These are phyloP conservation scores for Megathymus violae DNA, from an alignment of 1,140 invertebrate species.

Conservation along the genomic window DNA sequence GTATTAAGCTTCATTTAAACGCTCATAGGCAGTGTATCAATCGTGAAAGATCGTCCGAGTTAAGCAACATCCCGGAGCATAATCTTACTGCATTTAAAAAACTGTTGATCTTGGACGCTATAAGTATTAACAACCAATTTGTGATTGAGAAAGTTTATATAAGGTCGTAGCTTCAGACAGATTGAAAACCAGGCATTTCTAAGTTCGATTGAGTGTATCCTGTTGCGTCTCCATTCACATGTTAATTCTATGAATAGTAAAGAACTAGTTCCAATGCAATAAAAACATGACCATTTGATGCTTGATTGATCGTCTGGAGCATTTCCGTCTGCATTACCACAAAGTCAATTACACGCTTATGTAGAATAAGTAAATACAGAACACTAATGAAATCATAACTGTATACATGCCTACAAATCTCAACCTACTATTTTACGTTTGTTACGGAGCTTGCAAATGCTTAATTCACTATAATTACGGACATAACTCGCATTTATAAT, in stretches of 20 bases:
- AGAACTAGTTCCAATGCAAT: not conserved
- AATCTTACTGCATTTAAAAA: too few relatives aligned
- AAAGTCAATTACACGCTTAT: conserved; percentile 16
- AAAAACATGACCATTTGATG: conserved; percentile 10
- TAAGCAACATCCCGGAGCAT: too few relatives aligned
- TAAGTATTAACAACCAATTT: too few relatives aligned
- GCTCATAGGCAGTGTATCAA: too few relatives aligned
- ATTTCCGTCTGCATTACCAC: conserved; percentile 20
- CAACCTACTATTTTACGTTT: conserved; percentile 26
- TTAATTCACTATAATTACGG: conserved; percentile 31
- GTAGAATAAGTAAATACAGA: conserved; percentile 19
- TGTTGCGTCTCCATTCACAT: not conserved
- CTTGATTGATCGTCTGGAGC: conserved; percentile 11
- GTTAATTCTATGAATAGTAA: not conserved
- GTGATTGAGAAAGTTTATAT: too few relatives aligned
- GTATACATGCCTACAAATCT: conserved; percentile 20
- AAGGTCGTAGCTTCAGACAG: too few relatives aligned
- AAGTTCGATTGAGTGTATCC: too few relatives aligned
- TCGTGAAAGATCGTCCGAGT: too few relatives aligned
- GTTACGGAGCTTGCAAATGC: conserved; percentile 26
- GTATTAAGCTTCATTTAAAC: too few relatives aligned
- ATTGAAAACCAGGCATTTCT: not conserved
- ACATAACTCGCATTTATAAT: conserved; percentile 36
- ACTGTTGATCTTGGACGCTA: too few relatives aligned
- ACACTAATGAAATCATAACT: conserved; percentile 31